Conservation (phyloP, 2,113 vertebrate genomes). For the Marcusenius ussheri region DNA sequence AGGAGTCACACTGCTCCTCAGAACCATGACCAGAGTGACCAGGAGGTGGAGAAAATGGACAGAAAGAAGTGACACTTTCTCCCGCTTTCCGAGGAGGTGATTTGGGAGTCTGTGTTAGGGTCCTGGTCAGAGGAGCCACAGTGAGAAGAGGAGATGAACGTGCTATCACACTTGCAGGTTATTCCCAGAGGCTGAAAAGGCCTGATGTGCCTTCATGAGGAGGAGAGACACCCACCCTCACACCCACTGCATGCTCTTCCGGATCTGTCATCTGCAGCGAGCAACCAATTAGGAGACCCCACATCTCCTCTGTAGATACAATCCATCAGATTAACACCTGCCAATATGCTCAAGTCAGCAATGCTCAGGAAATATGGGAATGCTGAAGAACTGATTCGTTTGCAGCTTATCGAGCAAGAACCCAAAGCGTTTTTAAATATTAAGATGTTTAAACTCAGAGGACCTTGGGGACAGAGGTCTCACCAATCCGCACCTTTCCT, state of each 20-base stretch:
- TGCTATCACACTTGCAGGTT: not conserved
- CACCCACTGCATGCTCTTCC: not conserved
- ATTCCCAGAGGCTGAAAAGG: not conserved
- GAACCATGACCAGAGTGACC: not conserved
- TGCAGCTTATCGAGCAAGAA: not conserved
- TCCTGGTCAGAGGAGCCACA: not conserved
- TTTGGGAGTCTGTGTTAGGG: not conserved
- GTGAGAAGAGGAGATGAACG: not conserved
- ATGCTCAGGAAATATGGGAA: not conserved
- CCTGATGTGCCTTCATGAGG: not conserved
- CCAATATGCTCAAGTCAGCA: not conserved
- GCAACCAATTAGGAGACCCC: not conserved
- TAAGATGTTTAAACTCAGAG: not conserved
- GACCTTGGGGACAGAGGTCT: not conserved
- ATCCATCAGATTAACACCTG: not conserved
- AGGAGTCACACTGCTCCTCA: not conserved
- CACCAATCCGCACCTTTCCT: conserved; percentile 1
- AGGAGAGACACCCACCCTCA: not conserved
- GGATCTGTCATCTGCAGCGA: not conserved
- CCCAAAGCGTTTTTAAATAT: not conserved
- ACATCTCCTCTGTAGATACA: not conserved
- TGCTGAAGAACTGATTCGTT: not conserved
- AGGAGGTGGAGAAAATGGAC: conserved; percentile 9
- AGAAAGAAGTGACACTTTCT: not conserved
- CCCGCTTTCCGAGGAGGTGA: not conserved